phyloP scores from a whole-genome alignment of 2,797 vertebrate genomes.

The Okamejei kenojei region DNA sequence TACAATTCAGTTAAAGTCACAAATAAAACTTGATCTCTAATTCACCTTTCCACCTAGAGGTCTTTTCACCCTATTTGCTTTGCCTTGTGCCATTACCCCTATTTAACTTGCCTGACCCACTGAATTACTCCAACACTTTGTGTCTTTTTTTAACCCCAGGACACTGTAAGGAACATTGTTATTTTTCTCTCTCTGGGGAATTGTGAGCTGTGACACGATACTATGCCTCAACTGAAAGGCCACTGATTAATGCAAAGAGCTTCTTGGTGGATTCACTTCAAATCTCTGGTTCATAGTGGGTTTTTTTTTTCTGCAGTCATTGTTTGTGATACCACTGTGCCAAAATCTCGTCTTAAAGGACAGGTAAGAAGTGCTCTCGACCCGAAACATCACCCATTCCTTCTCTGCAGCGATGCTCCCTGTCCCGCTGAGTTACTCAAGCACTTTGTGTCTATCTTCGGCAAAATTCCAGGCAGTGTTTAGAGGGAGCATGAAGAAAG shows the following conservation, averaged over 20 bases:
- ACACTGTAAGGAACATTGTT: not conserved
- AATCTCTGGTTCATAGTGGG: not conserved
- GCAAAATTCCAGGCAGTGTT: too few relatives aligned
- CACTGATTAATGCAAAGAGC: not conserved
- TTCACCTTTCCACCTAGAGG: not conserved
- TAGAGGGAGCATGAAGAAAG: too few relatives aligned
- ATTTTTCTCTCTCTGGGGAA: not conserved
- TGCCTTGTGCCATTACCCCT: not conserved
- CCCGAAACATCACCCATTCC: too few relatives aligned
- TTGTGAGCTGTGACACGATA: not conserved
- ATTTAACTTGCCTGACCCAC: not conserved
- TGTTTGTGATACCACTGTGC: not conserved
- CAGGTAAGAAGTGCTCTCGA: not conserved
- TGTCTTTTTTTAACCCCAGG: not conserved
- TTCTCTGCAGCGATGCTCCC: too few relatives aligned
- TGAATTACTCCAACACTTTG: too few relatives aligned
- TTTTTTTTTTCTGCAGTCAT: too few relatives aligned
- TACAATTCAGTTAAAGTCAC: not conserved
- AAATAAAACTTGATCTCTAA: not conserved
- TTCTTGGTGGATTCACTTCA: not conserved
- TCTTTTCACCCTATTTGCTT: not conserved
- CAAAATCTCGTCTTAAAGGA: not conserved
- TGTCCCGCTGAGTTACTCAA: too few relatives aligned
- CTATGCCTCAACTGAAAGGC: not conserved
- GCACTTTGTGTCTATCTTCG: too few relatives aligned